phyloP scores from a whole-genome alignment of 2,888 invertebrate genomes.

The Mimachlamys varia region DNA sequence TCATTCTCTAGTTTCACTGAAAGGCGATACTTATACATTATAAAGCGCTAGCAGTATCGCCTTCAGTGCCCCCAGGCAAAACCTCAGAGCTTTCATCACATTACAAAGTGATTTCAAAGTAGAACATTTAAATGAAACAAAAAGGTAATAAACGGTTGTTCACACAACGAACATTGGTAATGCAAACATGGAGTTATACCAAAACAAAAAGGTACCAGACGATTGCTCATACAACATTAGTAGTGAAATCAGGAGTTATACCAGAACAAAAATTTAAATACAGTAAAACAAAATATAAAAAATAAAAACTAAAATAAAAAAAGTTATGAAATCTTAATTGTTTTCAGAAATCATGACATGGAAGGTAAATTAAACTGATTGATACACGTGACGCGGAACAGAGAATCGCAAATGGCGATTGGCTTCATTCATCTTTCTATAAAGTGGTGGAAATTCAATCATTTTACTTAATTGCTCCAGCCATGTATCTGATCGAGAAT shows the following conservation, averaged over 20 bases:
- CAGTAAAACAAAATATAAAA: too few species aligned
- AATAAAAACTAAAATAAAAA: too few species aligned
- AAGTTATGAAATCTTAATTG: neutral
- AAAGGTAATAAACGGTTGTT: neutral
- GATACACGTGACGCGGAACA: neutral
- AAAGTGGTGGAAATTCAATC: neutral
- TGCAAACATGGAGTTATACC: too few species aligned
- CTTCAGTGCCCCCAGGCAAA: neutral
- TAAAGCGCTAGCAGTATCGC: neutral
- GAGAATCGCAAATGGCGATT: neutral
- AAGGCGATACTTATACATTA: neutral
- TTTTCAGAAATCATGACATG: neutral
- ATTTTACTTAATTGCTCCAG: slow-evolving; percentile 27
- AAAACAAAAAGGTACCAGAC: neutral
- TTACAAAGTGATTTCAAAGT: neutral
- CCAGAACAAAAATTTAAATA: neutral
- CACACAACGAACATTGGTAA: neutral
- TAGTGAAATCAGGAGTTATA: too few species aligned
- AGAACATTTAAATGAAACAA: neutral
- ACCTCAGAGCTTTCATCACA: neutral
- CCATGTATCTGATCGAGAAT: slow-evolving; percentile 19
- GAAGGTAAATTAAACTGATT: neutral
- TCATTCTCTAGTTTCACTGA: neutral
- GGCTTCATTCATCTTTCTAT: neutral
- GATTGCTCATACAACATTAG: too few species aligned